Conservation (phyloP, 2,888 invertebrate species). For the Cephonodes hylas region DNA sequence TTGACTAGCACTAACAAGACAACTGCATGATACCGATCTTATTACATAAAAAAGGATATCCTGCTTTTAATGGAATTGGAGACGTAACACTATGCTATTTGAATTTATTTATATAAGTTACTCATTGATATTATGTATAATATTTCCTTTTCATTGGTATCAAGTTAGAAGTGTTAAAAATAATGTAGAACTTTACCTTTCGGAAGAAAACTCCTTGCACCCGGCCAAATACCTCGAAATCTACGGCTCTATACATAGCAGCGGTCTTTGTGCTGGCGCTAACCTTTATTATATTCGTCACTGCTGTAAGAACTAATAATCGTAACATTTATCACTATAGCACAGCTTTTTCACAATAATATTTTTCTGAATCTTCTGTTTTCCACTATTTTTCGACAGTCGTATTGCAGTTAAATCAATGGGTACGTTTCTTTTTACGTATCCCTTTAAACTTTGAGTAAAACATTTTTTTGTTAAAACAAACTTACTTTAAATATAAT, state of each 20-base stretch:
- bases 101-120: no score
- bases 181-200: slow-evolving; percentile 63
- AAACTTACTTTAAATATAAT: no score
- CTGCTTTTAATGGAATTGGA: no score
- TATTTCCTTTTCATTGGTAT: background rate
- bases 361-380: background rate
- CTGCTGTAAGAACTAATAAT: slow-evolving; percentile 41
- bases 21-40: background rate
- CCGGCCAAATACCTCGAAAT: slow-evolving; percentile 83
- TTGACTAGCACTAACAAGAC: background rate
- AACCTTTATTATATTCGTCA: slow-evolving; percentile 38
- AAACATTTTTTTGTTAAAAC: no score
- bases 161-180: background rate
- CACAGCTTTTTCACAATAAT: background rate
- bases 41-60: background rate
- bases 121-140: background rate
- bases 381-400: background rate
- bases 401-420: slow-evolving; percentile 1
- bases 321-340: background rate
- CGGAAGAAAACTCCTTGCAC: slow-evolving; percentile 85
- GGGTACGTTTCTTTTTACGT: background rate
- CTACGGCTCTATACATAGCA: slow-evolving; percentile 54
- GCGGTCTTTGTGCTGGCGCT: slow-evolving; percentile 30
- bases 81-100: no score
- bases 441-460: no score